Evolutionary conservation across 2,113 vertebrate species (phyloP).

Genomic region (Antigone vipio): DNA sequence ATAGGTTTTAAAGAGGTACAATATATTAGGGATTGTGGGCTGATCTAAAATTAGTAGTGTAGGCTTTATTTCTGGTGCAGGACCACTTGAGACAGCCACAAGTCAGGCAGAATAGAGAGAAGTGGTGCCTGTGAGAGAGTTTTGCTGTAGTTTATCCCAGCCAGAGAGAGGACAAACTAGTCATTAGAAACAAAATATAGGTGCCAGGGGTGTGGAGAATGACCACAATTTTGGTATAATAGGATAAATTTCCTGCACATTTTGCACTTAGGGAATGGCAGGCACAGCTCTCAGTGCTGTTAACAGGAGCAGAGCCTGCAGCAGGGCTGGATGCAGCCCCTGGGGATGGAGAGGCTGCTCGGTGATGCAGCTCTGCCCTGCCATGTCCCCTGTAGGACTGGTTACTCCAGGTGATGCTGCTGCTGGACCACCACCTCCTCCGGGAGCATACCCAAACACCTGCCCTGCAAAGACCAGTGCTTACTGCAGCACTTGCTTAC

Average conservation of each 20-base stretch:
- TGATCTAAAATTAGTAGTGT: background rate
- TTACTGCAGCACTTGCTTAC: background rate
- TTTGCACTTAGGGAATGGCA: constrained; percentile 30
- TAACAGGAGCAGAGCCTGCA: background rate
- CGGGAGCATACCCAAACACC: rapidly evolving
- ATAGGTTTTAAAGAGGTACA: background rate
- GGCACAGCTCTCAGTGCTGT: background rate
- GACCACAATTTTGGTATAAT: constrained; percentile 60
- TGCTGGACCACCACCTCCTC: background rate
- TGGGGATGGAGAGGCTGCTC: background rate
- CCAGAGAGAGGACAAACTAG: constrained; percentile 63
- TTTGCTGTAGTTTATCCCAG: constrained; percentile 56
- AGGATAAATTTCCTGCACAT: constrained; percentile 54
- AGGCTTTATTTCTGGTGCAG: constrained; percentile 23
- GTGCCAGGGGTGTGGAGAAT: constrained; percentile 63
- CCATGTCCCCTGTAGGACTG: background rate
- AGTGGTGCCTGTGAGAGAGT: constrained; percentile 9
- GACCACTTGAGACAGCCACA: constrained; percentile 12
- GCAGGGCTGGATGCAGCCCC: background rate
- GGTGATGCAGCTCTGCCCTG: background rate
- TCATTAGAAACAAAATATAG: constrained; percentile 57
- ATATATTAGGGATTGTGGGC: background rate
- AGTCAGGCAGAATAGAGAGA: constrained; percentile 7
- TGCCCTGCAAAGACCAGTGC: rapidly evolving
- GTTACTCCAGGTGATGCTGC: background rate